These are phyloP conservation scores for Synanthedon vespiformis DNA, from an alignment of 2,888 invertebrate genomes.

Conservation along the genomic window DNA sequence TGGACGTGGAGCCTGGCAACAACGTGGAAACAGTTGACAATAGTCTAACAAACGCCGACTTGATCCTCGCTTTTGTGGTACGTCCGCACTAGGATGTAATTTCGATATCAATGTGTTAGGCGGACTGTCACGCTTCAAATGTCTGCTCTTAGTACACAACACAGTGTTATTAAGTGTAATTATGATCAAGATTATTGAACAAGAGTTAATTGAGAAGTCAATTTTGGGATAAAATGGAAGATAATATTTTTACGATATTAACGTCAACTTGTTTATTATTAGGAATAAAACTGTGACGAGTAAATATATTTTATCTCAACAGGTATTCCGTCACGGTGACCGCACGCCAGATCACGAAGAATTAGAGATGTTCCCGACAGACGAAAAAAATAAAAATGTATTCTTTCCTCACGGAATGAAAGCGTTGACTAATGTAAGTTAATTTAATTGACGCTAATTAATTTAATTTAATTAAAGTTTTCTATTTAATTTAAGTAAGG, in stretches of 20 bases:
- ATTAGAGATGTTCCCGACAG: constrained; percentile 62
- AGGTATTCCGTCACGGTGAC: constrained; percentile 80
- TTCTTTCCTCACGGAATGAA: constrained; percentile 75
- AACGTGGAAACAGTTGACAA: constrained; percentile 18
- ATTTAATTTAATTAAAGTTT: too few relatives aligned
- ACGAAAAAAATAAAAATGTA: constrained; percentile 36
- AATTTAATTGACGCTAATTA: too few relatives aligned
- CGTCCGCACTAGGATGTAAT: constrained; percentile 16
- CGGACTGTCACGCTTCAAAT: constrained; percentile 14
- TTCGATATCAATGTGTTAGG: constrained; percentile 14
- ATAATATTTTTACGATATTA: neutral
- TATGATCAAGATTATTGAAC: too few relatives aligned
- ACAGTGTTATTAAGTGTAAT: too few relatives aligned
- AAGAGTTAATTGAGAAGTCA: neutral
- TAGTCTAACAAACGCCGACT: constrained; percentile 30
- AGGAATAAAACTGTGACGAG: too few relatives aligned
- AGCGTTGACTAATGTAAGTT: constrained; percentile 73
- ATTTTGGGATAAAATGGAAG: neutral
- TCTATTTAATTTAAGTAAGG: too few relatives aligned
- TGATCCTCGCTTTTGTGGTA: constrained; percentile 51
- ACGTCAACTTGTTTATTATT: neutral
- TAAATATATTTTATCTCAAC: neutral
- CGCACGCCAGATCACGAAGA: constrained; percentile 73
- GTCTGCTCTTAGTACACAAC: constrained; percentile 7
- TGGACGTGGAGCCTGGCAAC: constrained; percentile 20